Evolutionary conservation across 1,140 invertebrate species (phyloP), one percentile per base, ranked within the genome.

Genomic region (Meloidogyne hapla): DNA sequence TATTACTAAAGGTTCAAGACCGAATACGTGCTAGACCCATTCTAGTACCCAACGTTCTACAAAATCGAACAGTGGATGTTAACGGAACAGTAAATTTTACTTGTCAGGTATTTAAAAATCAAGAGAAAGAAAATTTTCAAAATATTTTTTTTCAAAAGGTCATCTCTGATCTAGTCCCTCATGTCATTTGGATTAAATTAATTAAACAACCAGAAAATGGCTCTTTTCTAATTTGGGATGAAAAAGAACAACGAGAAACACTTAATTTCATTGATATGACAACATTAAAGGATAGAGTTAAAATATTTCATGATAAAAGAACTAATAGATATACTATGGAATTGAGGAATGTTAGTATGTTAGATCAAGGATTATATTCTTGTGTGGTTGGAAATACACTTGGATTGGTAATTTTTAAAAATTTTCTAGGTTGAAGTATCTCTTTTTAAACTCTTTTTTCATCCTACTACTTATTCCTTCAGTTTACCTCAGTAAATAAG

Each of bases 301-400:
- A 79, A 61, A 79, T 87, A 63, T 84, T 77, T 75, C 80, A 87
- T 48, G 68, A 82, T 13, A 83, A 83, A 33, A 12, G 48, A 9
- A 77, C 64, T 21, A 81, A 85, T 56, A 61, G 68, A 70, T 86
- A 85, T 56, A 84, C 84, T 4, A 69, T 86, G 56, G 72, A 74
- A 25, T 78, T 86, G 26, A 61, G 21, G 28, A 82, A 87, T 76
- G 85, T 87, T 33, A 64, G 77, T 40, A 28, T 81, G 12, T 75
- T 75, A 10, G 85, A 86, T 78, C 83, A 86, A 74, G 85, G 85
- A 61, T 75, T 87, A 5, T 86, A 86, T 67, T 83, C 83, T 0
- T 86, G 85, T 72, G 72, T 86, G 23, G 85, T 80, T 69, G 85
- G 85, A 45, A 87, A 87, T 62, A 82, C 79, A 13, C 74, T 86